Evolutionary conservation across 2,113 vertebrate genomes (phyloP).

Genomic region (Cyprinus carpio): DNA sequence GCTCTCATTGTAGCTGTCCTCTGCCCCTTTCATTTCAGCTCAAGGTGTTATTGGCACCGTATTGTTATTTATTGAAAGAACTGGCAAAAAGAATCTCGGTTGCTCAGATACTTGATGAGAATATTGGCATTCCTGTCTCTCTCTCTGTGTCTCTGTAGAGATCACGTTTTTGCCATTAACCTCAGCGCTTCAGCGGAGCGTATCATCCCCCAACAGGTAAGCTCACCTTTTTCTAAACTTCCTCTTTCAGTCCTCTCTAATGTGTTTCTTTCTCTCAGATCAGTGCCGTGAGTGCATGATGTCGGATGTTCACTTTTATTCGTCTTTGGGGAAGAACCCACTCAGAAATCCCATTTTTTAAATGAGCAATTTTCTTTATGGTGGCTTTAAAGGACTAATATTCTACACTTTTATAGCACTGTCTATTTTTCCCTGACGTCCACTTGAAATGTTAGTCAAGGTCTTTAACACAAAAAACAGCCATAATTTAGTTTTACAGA

Average conservation of each 20-base stretch:
- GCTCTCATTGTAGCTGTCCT: not conserved
- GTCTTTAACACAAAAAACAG: conserved; percentile 12
- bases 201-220: conserved; percentile 85
- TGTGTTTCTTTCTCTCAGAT: conserved; percentile 30
- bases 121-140: conserved; percentile 32
- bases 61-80: conserved; percentile 22
- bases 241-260: conserved; percentile 7
- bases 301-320: conserved; percentile 35
- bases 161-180: conserved; percentile 89
- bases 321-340: conserved; percentile 20
- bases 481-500: not conserved
- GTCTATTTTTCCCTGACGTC: conserved; percentile 31
- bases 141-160: conserved; percentile 72
- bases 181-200: conserved; percentile 76
- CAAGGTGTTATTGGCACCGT: not conserved
- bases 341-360: conserved; percentile 39
- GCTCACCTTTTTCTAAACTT: conserved; percentile 19
- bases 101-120: not conserved
- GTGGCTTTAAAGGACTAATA: not conserved
- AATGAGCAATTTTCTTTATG: conserved; percentile 25
- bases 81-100: not conserved
- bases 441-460: conserved; percentile 34
- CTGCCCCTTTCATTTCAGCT: conserved; percentile 12
- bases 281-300: not conserved
- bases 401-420: conserved; percentile 15